Percentiles rank a stretch among this genome's conserved stretches.
Evolutionary conservation across 2,113 vertebrate genomes (phyloP).

Genomic region (Piprites chloris): DNA sequence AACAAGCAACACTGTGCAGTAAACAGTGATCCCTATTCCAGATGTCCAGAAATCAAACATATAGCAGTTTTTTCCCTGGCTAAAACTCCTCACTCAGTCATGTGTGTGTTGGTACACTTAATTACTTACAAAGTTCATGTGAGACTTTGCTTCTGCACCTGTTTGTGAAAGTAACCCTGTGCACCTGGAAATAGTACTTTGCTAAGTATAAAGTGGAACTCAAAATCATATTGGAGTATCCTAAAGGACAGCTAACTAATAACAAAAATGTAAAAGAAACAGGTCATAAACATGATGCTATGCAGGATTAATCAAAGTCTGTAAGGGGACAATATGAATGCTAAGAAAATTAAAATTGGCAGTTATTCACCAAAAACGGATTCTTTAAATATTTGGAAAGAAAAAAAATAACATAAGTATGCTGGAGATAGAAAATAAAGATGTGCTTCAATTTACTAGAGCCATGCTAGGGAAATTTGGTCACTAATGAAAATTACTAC

Average conservation of each 20-base stretch:
- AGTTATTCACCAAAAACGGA: neutral
- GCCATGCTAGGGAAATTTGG: neutral
- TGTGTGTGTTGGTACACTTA: neutral
- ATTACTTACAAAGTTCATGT: neutral
- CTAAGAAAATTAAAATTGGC: neutral
- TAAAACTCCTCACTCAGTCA: neutral
- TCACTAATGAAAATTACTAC: neutral
- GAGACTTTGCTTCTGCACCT: neutral
- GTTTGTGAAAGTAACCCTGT: neutral
- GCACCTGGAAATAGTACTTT: neutral
- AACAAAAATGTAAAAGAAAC: neutral
- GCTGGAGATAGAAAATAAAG: neutral
- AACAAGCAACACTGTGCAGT: neutral
- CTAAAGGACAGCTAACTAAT: neutral
- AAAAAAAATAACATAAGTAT: neutral
- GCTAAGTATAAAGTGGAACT: neutral
- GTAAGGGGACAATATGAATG: neutral
- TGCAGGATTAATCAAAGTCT: neutral
- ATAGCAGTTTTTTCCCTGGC: neutral
- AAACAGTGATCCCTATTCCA: neutral
- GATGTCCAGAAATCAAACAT: neutral
- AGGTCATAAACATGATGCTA: neutral
- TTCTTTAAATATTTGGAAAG: neutral
- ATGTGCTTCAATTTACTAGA: neutral
- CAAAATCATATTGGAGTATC: neutral